phyloP scores from a whole-genome alignment of 2,888 invertebrate genomes.

The Phalera bucephala region DNA sequence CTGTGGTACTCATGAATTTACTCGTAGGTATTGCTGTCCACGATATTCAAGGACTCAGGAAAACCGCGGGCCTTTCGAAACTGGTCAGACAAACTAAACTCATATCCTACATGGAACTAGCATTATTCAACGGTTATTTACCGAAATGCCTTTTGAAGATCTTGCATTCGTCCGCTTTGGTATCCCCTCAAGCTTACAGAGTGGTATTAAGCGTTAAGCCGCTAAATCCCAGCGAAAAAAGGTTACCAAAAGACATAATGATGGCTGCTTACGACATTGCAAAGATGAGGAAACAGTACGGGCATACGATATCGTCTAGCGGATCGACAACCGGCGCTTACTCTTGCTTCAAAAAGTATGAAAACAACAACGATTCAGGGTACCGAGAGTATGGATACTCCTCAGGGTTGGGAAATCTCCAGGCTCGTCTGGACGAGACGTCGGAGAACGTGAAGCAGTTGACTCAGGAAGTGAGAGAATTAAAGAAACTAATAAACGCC shows the following conservation, averaged over 20 bases:
- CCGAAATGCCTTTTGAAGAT: constrained; percentile 89
- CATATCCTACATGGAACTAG: constrained; percentile 93
- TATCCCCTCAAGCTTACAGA: constrained; percentile 91
- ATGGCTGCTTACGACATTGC: constrained; percentile 92
- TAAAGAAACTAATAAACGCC: constrained; percentile 82
- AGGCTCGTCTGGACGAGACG: constrained; percentile 86
- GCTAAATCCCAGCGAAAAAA: constrained; percentile 91
- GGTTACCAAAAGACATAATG: constrained; percentile 90
- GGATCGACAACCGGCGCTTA: constrained; percentile 85
- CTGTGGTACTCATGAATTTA: constrained; percentile 93
- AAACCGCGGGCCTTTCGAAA: constrained; percentile 92
- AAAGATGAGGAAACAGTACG: constrained; percentile 87
- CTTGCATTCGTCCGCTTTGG: constrained; percentile 89
- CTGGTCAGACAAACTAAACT: constrained; percentile 92
- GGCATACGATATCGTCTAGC: constrained; percentile 86
- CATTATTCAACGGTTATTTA: constrained; percentile 90
- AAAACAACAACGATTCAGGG: constrained; percentile 81
- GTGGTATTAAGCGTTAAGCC: constrained; percentile 93
- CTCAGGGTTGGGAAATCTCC: constrained; percentile 82
- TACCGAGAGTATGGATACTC: constrained; percentile 82
- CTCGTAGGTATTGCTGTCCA: constrained; percentile 94
- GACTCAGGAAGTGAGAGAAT: constrained; percentile 86
- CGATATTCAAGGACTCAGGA: constrained; percentile 92
- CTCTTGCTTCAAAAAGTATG: constrained; percentile 86
- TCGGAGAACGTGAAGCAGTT: constrained; percentile 86